Conservation (phyloP, 92 coral and sea anemone species). For the Palythoa grandis region DNA sequence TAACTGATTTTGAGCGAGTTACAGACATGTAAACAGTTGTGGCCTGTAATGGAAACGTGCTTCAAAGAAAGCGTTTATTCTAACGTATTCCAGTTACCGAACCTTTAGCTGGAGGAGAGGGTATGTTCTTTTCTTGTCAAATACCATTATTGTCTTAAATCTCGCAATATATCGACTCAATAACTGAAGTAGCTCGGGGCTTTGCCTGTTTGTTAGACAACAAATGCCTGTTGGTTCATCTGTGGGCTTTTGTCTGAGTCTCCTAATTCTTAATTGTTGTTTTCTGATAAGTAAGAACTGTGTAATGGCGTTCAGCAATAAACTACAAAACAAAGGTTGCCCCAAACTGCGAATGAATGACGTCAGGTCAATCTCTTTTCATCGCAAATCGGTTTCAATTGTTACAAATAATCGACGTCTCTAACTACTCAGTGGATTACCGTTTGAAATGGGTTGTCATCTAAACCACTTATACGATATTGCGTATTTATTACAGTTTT, state of each 20-base stretch:
- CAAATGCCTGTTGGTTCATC: background rate
- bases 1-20: background rate
- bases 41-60: background rate
- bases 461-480: background rate
- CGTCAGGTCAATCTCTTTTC: slow-evolving; percentile 20
- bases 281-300: background rate
- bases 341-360: slow-evolving; percentile 18
- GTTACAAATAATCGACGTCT: background rate
- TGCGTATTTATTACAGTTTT: background rate
- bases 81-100: background rate
- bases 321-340: slow-evolving; percentile 1
- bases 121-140: slow-evolving; percentile 10
- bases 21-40: background rate
- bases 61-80: background rate
- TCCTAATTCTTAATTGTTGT: background rate
- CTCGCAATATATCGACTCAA: background rate
- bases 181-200: background rate
- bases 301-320: background rate
- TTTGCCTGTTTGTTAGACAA: background rate
- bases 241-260: too few relatives aligned
- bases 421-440: background rate
- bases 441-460: background rate
- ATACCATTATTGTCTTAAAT: background rate
- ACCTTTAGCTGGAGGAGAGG: slow-evolving; percentile 10
- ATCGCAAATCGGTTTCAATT: slow-evolving; percentile 9